Evolutionary conservation across 2,797 vertebrate genomes (phyloP), one percentile per base, ranked within the genome.

Genomic region (Serranus cabrilla): DNA sequence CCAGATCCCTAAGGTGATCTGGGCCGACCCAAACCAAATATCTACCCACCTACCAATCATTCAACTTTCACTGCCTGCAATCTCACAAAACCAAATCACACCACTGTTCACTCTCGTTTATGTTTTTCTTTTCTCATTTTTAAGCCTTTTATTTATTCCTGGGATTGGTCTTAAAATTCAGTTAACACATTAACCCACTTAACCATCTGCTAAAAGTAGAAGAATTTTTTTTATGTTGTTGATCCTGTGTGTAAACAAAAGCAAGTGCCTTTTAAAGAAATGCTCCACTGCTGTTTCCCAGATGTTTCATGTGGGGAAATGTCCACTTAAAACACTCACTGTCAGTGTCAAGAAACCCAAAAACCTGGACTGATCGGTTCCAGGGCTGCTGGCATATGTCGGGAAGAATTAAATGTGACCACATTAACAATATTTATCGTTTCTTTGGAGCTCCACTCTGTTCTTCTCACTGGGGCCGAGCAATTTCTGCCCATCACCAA

Each of bases 1-100:
- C 95, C 97, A 98, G 94, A 98, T 99, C 96, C 97, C 97, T 91
- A 98, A 98, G 96, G 96, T 94, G 93, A 94, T 92, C 93, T 98
- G 91, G 90, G 72, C 89, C 59, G 78, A 86, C 71, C 81, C 81
- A 82, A 92, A 85, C 50, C 87, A 91, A 88, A 87, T 84, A 80
- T 80, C 70, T 86, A 88, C 81, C 87, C 71, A 86, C 85, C 84
- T 86, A 86, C 85, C 89, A 91, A 90, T 92, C 91, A 93, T 94
- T 92, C 90, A 91, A 9, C 67, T 90, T 57, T 91, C 90, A 93
- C 90, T 94, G 92, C 91, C 88, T 94, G 91, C 89, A 91, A 85
- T 87, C 72, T 93, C 88, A 91, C 89, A 86, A 87, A 88, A 82
- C 47, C 82, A 87, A 89, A 91, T 88, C 87, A 91, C 78, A 83